Evolutionary conservation across 2,113 vertebrate species (phyloP).

Genomic region (Lophura nycthemera): DNA sequence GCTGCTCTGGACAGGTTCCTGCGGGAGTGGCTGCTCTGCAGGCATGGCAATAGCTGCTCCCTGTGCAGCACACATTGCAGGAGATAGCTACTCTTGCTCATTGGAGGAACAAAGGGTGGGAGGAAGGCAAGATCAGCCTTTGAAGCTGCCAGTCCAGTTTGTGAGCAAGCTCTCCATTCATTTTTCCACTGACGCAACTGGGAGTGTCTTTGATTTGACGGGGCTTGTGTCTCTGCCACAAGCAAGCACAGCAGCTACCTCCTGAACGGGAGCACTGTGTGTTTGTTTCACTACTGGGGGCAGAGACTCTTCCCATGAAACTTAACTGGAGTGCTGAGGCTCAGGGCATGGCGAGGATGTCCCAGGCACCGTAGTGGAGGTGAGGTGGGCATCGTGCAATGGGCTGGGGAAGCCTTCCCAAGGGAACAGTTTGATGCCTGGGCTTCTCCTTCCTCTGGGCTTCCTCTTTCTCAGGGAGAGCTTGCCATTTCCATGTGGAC

Average conservation of each 20-base stretch:
- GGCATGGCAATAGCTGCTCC: neutral
- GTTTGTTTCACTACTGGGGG: neutral
- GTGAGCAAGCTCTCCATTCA: neutral
- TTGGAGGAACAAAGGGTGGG: neutral
- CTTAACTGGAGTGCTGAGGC: neutral
- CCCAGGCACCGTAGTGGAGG: neutral
- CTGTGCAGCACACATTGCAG: rapidly evolving
- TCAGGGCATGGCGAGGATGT: rapidly evolving
- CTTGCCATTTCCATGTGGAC: neutral
- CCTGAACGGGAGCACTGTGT: neutral
- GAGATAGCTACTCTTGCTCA: neutral
- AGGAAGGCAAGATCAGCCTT: neutral
- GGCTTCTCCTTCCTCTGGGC: neutral
- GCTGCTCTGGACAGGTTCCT: neutral
- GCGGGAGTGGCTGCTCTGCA: neutral
- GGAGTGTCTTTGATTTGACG: neutral
- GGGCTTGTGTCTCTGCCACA: neutral
- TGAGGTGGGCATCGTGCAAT: neutral
- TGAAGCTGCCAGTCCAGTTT: neutral
- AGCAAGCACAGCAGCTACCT: neutral
- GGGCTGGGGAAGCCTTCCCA: neutral
- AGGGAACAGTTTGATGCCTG: neutral
- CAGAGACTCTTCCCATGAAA: neutral
- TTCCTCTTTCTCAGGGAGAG: neutral
- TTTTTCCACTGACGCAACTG: neutral